These are phyloP conservation scores for Formicarius rufipectus DNA, from an alignment of 2,113 vertebrate species.

Conservation along the genomic window DNA sequence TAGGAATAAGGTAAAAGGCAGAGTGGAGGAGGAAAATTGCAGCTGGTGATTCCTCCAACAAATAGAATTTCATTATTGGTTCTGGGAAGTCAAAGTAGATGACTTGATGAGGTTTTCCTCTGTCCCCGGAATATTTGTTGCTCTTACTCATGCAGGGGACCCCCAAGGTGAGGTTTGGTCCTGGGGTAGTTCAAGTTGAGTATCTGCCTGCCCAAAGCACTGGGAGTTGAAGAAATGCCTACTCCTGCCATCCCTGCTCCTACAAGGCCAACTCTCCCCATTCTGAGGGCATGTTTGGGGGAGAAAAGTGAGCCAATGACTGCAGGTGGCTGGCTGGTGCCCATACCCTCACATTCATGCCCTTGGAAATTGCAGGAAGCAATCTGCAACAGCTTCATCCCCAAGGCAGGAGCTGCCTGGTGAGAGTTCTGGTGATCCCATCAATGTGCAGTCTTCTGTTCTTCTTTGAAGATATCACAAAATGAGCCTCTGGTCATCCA, in stretches of 20 bases:
- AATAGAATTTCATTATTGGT: not conserved
- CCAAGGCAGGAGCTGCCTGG: not conserved
- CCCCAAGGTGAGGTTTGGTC: not conserved
- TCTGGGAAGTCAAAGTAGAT: not conserved
- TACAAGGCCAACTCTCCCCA: not conserved
- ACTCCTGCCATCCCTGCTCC: not conserved
- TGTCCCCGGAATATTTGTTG: not conserved
- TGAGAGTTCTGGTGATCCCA: not conserved
- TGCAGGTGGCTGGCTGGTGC: fast-evolving
- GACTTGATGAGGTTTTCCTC: not conserved
- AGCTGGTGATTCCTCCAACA: fast-evolving
- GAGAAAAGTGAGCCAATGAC: not conserved
- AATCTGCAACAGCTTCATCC: not conserved
- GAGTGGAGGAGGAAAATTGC: not conserved
- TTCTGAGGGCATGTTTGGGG: not conserved
- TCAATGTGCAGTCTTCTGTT: not conserved
- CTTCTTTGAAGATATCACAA: not conserved
- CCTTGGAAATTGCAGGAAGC: not conserved
- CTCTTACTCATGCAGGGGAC: not conserved
- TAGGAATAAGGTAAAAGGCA: not conserved
- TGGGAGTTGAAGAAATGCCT: not conserved
- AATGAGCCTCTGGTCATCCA: not conserved
- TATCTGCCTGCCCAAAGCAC: not conserved
- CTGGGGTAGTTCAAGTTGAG: not conserved
- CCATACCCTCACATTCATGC: not conserved